Evolutionary conservation across 53 echinoderm and acorn worm genomes (phyloP), one percentile per base, ranked within the genome.

Genomic region (Holothuria leucospilota): DNA sequence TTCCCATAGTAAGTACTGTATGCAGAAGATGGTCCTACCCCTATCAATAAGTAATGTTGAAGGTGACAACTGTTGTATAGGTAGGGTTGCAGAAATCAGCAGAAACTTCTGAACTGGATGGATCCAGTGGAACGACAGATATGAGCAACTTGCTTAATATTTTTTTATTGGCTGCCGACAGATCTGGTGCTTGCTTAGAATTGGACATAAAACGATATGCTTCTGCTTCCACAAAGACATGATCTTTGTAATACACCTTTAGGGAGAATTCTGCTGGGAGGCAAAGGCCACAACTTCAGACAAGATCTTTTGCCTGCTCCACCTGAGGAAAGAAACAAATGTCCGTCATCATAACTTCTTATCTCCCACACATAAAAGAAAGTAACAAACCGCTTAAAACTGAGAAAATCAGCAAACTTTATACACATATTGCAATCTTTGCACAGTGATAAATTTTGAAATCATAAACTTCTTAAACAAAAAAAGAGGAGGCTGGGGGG

Each of bases 1-100:
- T 99, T 49, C 99, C 99, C 99, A 99, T 99, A 68, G 26, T 69
- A 46, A 41, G 20, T 70, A 46, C 28, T 20, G 53, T 27, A 14
- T 64, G 56, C 40, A 68, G 39, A 40, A 27, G 41, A 21, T 56
- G 56, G 56, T 56, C 1, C 56, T 56, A 16, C 56, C 56, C 8
- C 56, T 16, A 56, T 18, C 56, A 56, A 56, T 56, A 56, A 56
- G 56, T 56, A 16, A 56, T 18, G 56, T 16, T 0, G 56, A 56
- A 15, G 18, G 18, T 56, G 56, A 56, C 56, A 56, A 56, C 56
- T 56, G 56, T 56, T 56, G 56, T 18, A 16, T 56, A 15, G 56
- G 4, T 56, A 56, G 56, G 18, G 18, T 18, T 56, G 56, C 56
- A 56, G 56, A 56, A 56, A 56, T 16, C 56, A 56, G 56, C 56